Percentiles rank a stretch among this genome's conserved stretches.
These are phyloP conservation scores for Herminia tarsipennalis DNA, from an alignment of 2,888 invertebrate species.

Conservation along the genomic window DNA sequence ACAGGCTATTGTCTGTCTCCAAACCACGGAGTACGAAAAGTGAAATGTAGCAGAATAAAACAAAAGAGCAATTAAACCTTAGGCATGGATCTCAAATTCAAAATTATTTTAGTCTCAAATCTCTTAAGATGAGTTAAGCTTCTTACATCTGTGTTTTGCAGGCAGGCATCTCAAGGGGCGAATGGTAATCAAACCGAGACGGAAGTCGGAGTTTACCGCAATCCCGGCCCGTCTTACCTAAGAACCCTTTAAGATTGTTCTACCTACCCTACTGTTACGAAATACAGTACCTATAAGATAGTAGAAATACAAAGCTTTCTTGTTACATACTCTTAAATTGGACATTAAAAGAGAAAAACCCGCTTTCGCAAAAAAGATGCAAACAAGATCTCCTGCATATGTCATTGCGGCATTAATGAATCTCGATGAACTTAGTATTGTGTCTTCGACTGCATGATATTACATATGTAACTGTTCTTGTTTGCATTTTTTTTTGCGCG, in stretches of 20 bases:
- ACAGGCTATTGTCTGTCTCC: not conserved
- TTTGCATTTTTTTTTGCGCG: no score
- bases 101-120: slow-evolving; percentile 40
- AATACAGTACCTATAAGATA: slow-evolving; percentile 8
- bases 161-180: slow-evolving; percentile 68
- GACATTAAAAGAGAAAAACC: no score
- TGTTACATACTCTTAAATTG: no score
- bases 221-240: slow-evolving; percentile 71
- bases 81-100: slow-evolving; percentile 29
- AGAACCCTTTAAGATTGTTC: slow-evolving; percentile 68
- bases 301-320: slow-evolving; percentile 1
- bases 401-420: no score
- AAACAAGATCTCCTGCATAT: slow-evolving; percentile 3
- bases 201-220: slow-evolving; percentile 66
- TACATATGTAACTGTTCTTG: no score
- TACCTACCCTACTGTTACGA: slow-evolving; percentile 39
- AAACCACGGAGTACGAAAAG: slow-evolving; percentile 5
- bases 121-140: slow-evolving; percentile 48
- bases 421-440: no score
- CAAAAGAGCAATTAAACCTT: slow-evolving; percentile 36
- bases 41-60: slow-evolving; percentile 15
- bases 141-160: slow-evolving; percentile 55
- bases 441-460: no score
- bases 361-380: no score
- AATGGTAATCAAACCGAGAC: slow-evolving; percentile 74